A percentile compares a stretch with the other conserved stretches of the same genome.
phyloP scores from a whole-genome alignment of 2,113 vertebrate genomes.

The Sinosuthora webbiana region DNA sequence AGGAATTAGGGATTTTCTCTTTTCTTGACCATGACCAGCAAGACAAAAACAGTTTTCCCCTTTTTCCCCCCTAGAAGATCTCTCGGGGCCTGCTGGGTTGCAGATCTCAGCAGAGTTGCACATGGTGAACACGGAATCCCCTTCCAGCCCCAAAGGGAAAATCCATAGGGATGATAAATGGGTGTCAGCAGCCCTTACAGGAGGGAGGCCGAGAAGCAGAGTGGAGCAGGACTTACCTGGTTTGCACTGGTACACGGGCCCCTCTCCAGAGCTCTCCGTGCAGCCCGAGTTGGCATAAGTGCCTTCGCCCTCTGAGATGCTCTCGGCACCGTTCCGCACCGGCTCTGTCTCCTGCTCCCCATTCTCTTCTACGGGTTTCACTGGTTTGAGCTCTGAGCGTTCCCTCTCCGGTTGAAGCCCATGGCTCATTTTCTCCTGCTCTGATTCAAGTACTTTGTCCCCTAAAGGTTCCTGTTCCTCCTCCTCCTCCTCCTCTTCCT shows the following conservation, averaged over 20 bases:
- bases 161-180: accelerated
- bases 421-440: slow-evolving; percentile 74
- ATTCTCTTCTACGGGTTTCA: slow-evolving; percentile 80
- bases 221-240: slow-evolving; percentile 75
- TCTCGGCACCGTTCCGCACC: slow-evolving; percentile 86
- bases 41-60: background rate
- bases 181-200: background rate
- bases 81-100: accelerated
- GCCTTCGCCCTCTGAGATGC: slow-evolving; percentile 83
- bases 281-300: slow-evolving; percentile 70
- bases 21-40: background rate
- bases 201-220: background rate
- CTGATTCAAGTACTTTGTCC: slow-evolving; percentile 75
- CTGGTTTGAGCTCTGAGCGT: slow-evolving; percentile 49
- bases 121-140: accelerated
- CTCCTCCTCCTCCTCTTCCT: slow-evolving; percentile 36
- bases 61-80: accelerated
- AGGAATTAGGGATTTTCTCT: background rate
- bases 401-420: slow-evolving; percentile 69
- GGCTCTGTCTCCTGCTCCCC: slow-evolving; percentile 84
- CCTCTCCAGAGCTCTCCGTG: slow-evolving; percentile 75
- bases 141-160: background rate
- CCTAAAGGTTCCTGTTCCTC: slow-evolving; percentile 52
- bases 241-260: slow-evolving; percentile 68
- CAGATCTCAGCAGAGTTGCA: accelerated